Percentiles rank a stretch among this genome's conserved stretches.
phyloP scores from a whole-genome alignment of 1,140 invertebrate genomes.

The Drosophila nannoptera region DNA sequence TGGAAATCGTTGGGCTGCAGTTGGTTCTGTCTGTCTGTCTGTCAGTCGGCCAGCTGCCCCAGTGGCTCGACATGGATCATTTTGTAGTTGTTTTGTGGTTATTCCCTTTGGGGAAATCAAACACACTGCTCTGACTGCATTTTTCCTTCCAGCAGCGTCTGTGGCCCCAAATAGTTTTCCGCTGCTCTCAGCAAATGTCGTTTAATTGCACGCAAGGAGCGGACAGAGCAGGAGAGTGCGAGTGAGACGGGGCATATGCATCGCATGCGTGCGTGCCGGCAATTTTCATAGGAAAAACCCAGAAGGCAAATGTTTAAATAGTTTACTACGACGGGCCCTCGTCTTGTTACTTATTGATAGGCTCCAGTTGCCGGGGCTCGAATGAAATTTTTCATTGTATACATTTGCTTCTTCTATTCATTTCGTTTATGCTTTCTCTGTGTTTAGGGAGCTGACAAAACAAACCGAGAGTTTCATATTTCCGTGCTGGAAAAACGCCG shows the following conservation, averaged over 20 bases:
- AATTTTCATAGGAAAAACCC: conserved; percentile 41
- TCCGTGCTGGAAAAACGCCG: conserved; percentile 12
- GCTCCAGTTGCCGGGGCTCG: conserved; percentile 14
- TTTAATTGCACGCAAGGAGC: conserved; percentile 32
- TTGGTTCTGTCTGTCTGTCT: too few relatives aligned
- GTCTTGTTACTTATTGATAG: conserved; percentile 34
- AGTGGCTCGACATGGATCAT: conserved; percentile 29
- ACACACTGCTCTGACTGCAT: conserved; percentile 16
- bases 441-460: conserved; percentile 42
- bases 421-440: conserved; percentile 1
- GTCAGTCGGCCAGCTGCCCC: conserved; percentile 29
- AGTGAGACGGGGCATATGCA: not conserved
- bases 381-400: conserved; percentile 55
- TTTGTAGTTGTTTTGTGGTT: conserved; percentile 23
- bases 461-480: conserved; percentile 48
- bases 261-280: conserved; percentile 37
- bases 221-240: conserved; percentile 1
- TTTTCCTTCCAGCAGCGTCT: conserved; percentile 1
- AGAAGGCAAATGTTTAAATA: conserved; percentile 33
- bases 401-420: conserved; percentile 11
- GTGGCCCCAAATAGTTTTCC: too few relatives aligned
- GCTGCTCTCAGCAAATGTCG: conserved; percentile 10
- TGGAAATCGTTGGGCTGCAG: too few relatives aligned
- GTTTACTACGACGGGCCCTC: conserved; percentile 26
- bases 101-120: conserved; percentile 55